Evolutionary conservation across 2,888 invertebrate genomes (phyloP).

Genomic region (Lithophane leautieri): DNA sequence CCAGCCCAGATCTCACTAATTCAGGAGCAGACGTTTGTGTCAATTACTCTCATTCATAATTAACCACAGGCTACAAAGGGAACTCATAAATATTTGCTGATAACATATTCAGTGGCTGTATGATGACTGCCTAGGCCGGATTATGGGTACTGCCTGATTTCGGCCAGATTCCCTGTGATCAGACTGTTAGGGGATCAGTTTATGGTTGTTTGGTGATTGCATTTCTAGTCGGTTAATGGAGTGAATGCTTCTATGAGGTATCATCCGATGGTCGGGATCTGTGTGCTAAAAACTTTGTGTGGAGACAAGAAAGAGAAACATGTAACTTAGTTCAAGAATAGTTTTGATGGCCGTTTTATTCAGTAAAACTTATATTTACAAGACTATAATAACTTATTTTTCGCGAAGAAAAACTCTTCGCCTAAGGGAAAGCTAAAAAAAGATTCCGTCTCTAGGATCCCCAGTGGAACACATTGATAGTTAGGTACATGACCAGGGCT

Average conservation of each 20-base stretch:
- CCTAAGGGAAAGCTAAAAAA: background rate
- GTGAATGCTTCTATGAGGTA: background rate
- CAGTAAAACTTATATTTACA: background rate
- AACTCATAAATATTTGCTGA: conserved; percentile 51
- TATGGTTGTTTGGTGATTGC: conserved; percentile 24
- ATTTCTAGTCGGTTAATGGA: conserved; percentile 28
- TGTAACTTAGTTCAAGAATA: background rate
- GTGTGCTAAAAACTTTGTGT: background rate
- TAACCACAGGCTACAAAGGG: conserved; percentile 53
- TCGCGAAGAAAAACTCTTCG: background rate
- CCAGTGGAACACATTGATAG: background rate
- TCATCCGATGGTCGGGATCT: background rate
- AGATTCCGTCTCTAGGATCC: background rate
- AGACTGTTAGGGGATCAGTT: background rate
- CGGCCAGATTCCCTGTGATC: conserved; percentile 36
- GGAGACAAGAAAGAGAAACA: background rate
- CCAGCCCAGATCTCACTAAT: conserved; percentile 22
- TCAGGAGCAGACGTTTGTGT: conserved; percentile 38
- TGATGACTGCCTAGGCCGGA: conserved; percentile 36
- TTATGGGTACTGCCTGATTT: conserved; percentile 39
- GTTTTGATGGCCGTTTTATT: background rate
- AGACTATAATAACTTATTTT: background rate
- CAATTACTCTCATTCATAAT: conserved; percentile 59
- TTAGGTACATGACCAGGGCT: background rate
- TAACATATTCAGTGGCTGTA: conserved; percentile 51